Conservation (phyloP, 37 sponge, comb jelly and placozoan genomes). For the Amphimedon queenslandica region DNA sequence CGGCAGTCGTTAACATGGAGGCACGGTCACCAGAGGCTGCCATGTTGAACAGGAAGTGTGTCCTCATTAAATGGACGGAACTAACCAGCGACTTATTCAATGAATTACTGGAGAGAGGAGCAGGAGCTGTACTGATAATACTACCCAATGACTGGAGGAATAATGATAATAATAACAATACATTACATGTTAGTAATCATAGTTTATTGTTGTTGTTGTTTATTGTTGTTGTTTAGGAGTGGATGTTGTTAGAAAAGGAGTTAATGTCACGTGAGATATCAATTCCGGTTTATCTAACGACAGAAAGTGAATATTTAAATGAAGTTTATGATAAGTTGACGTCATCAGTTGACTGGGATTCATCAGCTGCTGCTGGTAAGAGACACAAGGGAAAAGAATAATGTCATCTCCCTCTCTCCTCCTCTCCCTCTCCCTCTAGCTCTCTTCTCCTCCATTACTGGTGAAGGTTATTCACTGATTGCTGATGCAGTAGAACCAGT, state of each 20-base stretch:
- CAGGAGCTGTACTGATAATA: constrained; percentile 69
- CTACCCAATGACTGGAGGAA: constrained; percentile 37
- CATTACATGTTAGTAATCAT: too few species aligned
- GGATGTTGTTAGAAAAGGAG: constrained; percentile 62
- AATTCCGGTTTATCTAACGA: constrained; percentile 79
- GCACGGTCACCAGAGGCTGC: constrained; percentile 39
- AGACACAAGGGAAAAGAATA: too few species aligned
- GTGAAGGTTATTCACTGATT: constrained; percentile 68
- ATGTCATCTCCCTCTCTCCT: too few species aligned
- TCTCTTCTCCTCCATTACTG: constrained; percentile 32
- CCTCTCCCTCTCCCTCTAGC: too few species aligned
- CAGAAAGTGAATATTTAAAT: constrained; percentile 36
- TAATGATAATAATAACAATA: constrained; percentile 4
- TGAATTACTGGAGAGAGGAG: constrained; percentile 56
- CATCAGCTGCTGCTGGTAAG: constrained; percentile 57
- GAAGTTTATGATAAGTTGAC: constrained; percentile 35
- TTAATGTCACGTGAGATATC: constrained; percentile 45
- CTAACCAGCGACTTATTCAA: constrained; percentile 45
- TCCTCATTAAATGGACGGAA: constrained; percentile 57
- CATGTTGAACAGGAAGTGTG: constrained; percentile 70
- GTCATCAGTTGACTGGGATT: constrained; percentile 25
- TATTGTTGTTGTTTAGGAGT: constrained; percentile 16
- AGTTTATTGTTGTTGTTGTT: too few species aligned
- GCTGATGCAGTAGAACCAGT: constrained; percentile 51
- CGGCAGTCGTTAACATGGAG: constrained; percentile 85